Evolutionary conservation across 2,888 invertebrate genomes (phyloP), one percentile per base, ranked within the genome.

Genomic region (Microdon myrmicae): DNA sequence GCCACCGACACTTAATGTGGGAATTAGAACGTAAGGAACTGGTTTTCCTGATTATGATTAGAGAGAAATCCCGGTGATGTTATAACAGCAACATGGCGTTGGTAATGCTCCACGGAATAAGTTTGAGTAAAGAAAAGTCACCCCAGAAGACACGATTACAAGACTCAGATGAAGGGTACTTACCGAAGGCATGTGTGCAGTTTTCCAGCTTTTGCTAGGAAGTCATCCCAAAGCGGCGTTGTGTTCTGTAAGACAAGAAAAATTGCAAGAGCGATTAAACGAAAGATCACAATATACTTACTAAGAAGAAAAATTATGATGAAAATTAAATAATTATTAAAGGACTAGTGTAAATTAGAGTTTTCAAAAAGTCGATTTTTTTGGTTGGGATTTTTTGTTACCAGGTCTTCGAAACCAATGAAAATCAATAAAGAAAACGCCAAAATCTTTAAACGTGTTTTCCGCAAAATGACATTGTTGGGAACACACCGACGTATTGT

Each of bases 221-320:
- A 90, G 81, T 96, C 95, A 81, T 97, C 96, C 95, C 95, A 96
- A 75, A 95, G 84, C 51, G 95, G 94, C 72, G 94, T 87, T 73
- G 94, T 92, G 81, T 89, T 92, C 96, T 96, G 88, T 73, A 76
- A 79, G 75, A 75, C 73, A 75, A 71, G 68, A 71, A 26, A 54
- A 41, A 14, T 34, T 17, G 8, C n/a, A n/a, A 32, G 20, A 17
- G 29, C 8, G 3, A 14, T 3, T n/a, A 7, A 2, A 32, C 9
- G 9, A 3, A 7, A 8, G 4, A 12, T 35, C 1, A 35, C 22
- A 7, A 35, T 22, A 22, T 23, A 35, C 23, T 35, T 35, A 3
- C 1, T n/a, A n/a, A n/a, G n/a, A n/a, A n/a, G n/a, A n/a, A n/a
- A n/a, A n/a, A n/a, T n/a, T n/a, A n/a, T n/a, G n/a, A n/a, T n/a